phyloP scores from a whole-genome alignment of 2,113 vertebrate genomes.

The Elaphurus davidianus region DNA sequence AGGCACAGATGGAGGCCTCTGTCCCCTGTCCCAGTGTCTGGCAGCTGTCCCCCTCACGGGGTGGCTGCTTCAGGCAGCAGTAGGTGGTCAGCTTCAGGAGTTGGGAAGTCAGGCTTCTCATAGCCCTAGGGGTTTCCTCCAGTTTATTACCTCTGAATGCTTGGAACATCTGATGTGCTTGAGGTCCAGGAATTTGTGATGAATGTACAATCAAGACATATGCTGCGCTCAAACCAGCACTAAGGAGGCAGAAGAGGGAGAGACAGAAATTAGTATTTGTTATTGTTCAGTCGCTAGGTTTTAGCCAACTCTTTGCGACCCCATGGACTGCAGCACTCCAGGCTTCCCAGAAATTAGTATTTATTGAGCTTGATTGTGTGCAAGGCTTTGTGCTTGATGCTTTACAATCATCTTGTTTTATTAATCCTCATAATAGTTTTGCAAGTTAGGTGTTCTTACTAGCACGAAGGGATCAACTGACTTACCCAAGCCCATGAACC shows the following conservation, averaged over 20 bases:
- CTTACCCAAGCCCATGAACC: neutral
- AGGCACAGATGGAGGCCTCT: neutral
- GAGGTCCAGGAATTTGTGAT: slow-evolving; percentile 41
- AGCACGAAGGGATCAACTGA: neutral
- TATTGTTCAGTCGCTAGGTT: neutral
- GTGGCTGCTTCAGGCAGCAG: neutral
- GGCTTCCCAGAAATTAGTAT: neutral
- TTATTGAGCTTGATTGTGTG: neutral
- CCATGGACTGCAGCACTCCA: neutral
- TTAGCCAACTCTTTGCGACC: neutral
- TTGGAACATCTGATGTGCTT: slow-evolving; percentile 17
- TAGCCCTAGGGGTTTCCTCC: slow-evolving; percentile 2
- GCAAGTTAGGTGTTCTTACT: neutral
- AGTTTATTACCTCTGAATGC: slow-evolving; percentile 29
- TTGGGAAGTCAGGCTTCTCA: slow-evolving; percentile 5
- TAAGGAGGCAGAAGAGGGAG: neutral
- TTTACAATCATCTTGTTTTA: neutral
- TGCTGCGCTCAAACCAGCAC: neutral
- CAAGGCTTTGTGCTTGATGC: neutral
- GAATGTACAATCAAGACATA: neutral
- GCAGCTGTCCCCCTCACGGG: neutral
- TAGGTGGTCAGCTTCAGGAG: slow-evolving; percentile 34
- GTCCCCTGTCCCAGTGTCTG: neutral
- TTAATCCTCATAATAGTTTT: neutral
- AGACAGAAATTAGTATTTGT: neutral